Evolutionary conservation across 2,113 vertebrate genomes (phyloP), one percentile per base, ranked within the genome.

Genomic region (Alces alces): DNA sequence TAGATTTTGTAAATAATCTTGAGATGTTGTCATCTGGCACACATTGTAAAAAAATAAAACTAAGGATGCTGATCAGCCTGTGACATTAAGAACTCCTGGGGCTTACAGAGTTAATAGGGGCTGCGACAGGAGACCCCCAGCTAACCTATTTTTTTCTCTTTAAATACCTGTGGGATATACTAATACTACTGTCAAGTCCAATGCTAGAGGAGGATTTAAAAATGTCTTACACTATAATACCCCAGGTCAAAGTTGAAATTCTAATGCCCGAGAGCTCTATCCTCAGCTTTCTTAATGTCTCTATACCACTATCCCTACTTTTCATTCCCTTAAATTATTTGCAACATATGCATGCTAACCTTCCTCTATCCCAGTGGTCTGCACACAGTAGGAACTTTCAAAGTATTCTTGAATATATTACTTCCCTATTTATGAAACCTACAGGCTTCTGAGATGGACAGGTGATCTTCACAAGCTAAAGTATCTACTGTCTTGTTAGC

Each of bases 1-100:
- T 84, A 96, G 93, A 36, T 80, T 78, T 93, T 90, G 33, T 25
- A 95, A 89, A 84, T 84, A 85, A 83, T 73, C 89, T 13, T 91
- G 58, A 96, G 79, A 61, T 92, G 27, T 30, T 93, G 43, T 89
- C 76, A 92, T 33, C 58, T 86, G 83, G 54, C 39, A 82, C 57
- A 87, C 43, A 80, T 25, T 60, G 78, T 33, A 25, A 19, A 78
- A 90, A 94, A 86, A 52, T 54, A 79, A 86, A 94, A 58, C 45
- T 7, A 90, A 82, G 39, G 92, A 85, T 80, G 50, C 23, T 80
- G 55, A 88, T 27, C 33, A 91, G 79, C 47, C 19, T 90, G 39
- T 88, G 85, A 50, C 45, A 93, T 28, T 92, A 66, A 85, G 70
- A 89, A 95, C 30, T 89, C 33, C 55, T 3, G 25, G 12, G 58